These are phyloP conservation scores for Cryptophagus acutangulus DNA, from an alignment of 2,888 invertebrate genomes.

Conservation along the genomic window DNA sequence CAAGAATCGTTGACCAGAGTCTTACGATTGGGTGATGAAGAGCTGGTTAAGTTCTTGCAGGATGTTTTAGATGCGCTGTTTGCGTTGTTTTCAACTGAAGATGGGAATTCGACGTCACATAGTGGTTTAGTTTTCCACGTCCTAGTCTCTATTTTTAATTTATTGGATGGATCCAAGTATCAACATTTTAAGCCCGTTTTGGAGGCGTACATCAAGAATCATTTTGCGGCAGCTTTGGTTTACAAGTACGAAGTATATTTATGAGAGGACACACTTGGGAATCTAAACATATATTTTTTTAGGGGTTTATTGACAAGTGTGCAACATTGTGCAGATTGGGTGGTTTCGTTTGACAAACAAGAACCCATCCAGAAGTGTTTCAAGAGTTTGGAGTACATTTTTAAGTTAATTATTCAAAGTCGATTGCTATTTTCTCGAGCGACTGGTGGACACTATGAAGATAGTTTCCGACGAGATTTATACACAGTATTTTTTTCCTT, in stretches of 20 bases:
- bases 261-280: too few relatives aligned
- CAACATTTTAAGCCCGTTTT: slow-evolving; percentile 92
- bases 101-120: slow-evolving; percentile 82
- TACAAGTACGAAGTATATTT: slow-evolving; percentile 69
- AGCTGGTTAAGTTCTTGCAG: slow-evolving; percentile 89
- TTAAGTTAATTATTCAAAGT: slow-evolving; percentile 88
- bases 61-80: slow-evolving; percentile 92
- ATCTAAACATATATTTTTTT: too few relatives aligned
- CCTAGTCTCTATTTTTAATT: slow-evolving; percentile 84
- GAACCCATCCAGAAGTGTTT: slow-evolving; percentile 88
- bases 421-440: slow-evolving; percentile 77
- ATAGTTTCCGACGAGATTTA: slow-evolving; percentile 77
- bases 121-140: slow-evolving; percentile 90
- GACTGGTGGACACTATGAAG: slow-evolving; percentile 84
- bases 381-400: slow-evolving; percentile 85
- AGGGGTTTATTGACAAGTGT: slow-evolving; percentile 84
- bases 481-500: slow-evolving; percentile 75
- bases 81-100: slow-evolving; percentile 88
- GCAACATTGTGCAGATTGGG: slow-evolving; percentile 84
- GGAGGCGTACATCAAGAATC: slow-evolving; percentile 89
- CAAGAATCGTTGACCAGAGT: slow-evolving; percentile 81
- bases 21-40: slow-evolving; percentile 78
- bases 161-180: slow-evolving; percentile 85
- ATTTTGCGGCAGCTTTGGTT: slow-evolving; percentile 91
- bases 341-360: slow-evolving; percentile 79